Evolutionary conservation across 92 coral and sea anemone species (phyloP), one percentile per base, ranked within the genome.

Genomic region (Palythoa grandiflora): DNA sequence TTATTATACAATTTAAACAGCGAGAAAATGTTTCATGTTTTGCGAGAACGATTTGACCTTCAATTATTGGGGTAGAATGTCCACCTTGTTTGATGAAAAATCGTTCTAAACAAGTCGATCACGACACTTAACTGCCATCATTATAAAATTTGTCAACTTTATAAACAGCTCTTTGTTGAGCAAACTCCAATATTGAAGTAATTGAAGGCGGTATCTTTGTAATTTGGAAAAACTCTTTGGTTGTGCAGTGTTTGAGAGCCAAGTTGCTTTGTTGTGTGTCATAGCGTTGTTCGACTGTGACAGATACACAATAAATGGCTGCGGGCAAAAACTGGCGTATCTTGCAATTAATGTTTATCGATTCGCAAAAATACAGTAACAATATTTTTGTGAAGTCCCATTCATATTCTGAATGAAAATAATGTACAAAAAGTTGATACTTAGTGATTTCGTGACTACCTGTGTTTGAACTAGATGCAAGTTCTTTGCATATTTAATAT

Each of bases 161-260:
- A 57, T 14, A 79, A 79, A 12, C 35, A 35, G 51, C 73, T 17
- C 52, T 39, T 61, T 39, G 73, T 57, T 9, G 37, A 37, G 12
- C 65, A 36, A 28, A 77, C 28, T 79, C 73, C 73, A 60, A 79
- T 60, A 59, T 78, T 20, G 21, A 52, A 19, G 84, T 57, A 10
- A 16, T 39, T 57, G 13, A 13, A n/a, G 54, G 61, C 79, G 40
- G 79, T 50, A 75, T 19, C 60, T 20, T 48, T 19, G 38, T 19
- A 47, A 47, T 9, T 50, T 47, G 6, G 9, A 35, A 47, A 6
- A 63, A 9, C 7, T n/a, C 1, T 17, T 21, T 7, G 20, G 9
- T 37, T n/a, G 28, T 63, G 35, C 36, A 17, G 28, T 55, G 9
- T 55, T 55, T 44, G 6, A 4, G 7, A 44, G 50, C 7, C 50